phyloP scores from a whole-genome alignment of 2,888 invertebrate genomes.

The Phania funesta region DNA sequence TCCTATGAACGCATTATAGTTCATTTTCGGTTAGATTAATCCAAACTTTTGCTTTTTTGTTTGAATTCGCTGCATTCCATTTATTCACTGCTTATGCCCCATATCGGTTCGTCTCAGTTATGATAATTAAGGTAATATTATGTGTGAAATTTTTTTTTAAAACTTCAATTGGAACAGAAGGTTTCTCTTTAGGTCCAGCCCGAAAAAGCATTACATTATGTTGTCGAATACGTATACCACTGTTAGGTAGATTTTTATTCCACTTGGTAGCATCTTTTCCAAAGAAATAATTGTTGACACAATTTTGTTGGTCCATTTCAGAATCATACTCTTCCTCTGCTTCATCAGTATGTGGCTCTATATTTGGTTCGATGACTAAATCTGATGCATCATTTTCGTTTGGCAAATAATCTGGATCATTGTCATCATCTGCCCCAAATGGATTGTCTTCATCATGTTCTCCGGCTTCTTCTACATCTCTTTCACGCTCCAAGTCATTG shows the following conservation, averaged over 20 bases:
- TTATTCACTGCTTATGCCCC: too few relatives aligned
- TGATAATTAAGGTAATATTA: slow-evolving; percentile 32
- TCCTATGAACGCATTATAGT: slow-evolving; percentile 27
- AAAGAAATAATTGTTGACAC: not conserved
- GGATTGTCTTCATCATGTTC: not conserved
- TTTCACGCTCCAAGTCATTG: slow-evolving; percentile 1
- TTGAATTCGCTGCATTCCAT: slow-evolving; percentile 10
- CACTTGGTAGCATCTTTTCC: not conserved
- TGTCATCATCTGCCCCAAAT: not conserved
- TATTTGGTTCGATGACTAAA: not conserved
- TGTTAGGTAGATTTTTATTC: not conserved
- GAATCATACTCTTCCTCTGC: not conserved
- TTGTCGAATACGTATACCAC: too few relatives aligned
- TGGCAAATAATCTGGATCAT: slow-evolving; percentile 18
- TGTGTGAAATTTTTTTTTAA: slow-evolving; percentile 11
- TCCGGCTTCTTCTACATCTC: not conserved
- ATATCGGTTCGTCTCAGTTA: not conserved
- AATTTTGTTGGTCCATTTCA: not conserved
- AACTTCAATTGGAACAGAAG: too few relatives aligned
- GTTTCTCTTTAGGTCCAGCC: slow-evolving; percentile 37
- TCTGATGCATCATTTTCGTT: slow-evolving; percentile 2
- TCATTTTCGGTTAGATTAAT: slow-evolving; percentile 20
- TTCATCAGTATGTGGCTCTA: not conserved
- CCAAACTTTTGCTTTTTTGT: too few relatives aligned
- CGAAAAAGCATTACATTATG: too few relatives aligned